Base-by-base conservation (phyloP, 2,888 invertebrate species). In the Silvanus unidentatus region DNA sequence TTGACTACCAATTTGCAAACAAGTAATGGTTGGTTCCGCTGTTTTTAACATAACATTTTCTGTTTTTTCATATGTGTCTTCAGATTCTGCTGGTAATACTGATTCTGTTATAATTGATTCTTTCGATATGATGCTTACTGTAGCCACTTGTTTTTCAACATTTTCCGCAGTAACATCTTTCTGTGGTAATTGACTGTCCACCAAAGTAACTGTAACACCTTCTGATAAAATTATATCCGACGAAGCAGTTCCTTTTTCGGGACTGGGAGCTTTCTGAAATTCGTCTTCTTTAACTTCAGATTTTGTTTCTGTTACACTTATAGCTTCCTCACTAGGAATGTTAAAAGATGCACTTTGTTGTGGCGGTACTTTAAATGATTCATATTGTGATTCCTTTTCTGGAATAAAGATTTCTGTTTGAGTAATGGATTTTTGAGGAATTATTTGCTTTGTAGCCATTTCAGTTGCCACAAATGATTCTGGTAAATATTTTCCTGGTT, bases 391-490 rank as follows among this genome's bases (percentile, higher is more conserved):
- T 74, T 86, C 86, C 49, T 78, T 77, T 70, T 88, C 88, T 48
- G 83, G 80, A 1, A 81, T 76, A 57, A 81, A 69, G 55, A 79
- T 80, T 62, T 81, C 78, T 69, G 81, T 77, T 11, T 82, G 82
- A 2, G 79, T 69, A 36, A 82, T 66, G 65, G 83, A 81, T 62
- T 80, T 82, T 52, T 84, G 83, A 9, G 83, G 74, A 22, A 82
- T 73, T 0, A 88, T 69, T 45, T 79, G 76, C 65, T 79, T 75
- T 15, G 77, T 79, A 2, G 88, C 88, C 8, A 79, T 76, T 77
- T 88, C 88, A 1, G 88, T 88, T 0, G 88, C 83, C 1, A 88
- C 87, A 62, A 88, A 84, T 40, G 85, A 69, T 69, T 88, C 86
- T 2, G 88, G 87, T 63, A 86, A 81, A 63, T 86, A 86, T 71